A percentile compares a stretch with the other conserved stretches of the same genome.
phyloP scores from a whole-genome alignment of 2,113 vertebrate species.

The Caracal caracal region DNA sequence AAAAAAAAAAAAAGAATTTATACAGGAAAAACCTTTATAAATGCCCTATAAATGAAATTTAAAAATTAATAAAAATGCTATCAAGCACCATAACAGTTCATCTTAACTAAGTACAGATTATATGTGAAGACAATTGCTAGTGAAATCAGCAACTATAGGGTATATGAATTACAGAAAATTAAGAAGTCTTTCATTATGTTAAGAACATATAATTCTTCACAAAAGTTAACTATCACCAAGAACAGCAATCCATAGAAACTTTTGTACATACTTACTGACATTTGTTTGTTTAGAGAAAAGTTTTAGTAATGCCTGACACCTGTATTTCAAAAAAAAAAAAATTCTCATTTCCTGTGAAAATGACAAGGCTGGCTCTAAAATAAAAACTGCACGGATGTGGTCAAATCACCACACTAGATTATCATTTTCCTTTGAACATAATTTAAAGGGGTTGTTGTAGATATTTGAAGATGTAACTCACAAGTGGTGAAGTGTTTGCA shows the following conservation, averaged over 20 bases:
- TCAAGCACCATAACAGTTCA: neutral
- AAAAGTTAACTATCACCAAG: neutral
- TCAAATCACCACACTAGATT: neutral
- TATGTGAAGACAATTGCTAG: neutral
- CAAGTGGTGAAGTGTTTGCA: neutral
- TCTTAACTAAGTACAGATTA: neutral
- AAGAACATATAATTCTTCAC: neutral
- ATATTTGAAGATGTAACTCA: neutral
- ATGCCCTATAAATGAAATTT: neutral
- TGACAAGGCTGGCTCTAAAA: neutral
- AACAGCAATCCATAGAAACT: neutral
- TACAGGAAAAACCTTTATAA: neutral
- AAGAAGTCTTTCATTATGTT: neutral
- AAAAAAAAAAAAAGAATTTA: too few species aligned
- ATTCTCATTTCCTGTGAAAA: slow-evolving; percentile 58
- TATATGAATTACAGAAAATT: neutral
- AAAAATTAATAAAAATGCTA: neutral
- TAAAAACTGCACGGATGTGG: slow-evolving; percentile 61
- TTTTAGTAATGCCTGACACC: neutral
- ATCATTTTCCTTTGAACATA: slow-evolving; percentile 39
- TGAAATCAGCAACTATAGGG: neutral
- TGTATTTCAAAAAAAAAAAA: slow-evolving; percentile 43
- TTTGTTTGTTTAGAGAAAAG: neutral
- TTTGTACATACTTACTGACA: neutral
- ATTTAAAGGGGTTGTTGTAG: neutral